phyloP scores from a whole-genome alignment of 2,113 vertebrate species.

The Amphiprion ocellaris region DNA sequence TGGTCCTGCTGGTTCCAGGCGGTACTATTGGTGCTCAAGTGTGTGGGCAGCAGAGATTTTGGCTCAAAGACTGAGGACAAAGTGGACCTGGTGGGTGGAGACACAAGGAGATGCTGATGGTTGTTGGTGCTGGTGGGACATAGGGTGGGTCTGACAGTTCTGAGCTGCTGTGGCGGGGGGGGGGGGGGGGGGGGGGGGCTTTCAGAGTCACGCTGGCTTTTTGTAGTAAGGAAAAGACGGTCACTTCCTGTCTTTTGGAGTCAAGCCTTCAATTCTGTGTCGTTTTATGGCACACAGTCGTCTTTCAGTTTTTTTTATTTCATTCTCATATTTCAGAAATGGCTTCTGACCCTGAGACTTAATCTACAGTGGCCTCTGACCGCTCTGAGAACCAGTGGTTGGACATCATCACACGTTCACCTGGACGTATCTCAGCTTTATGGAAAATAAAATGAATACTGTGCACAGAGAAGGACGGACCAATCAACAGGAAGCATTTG shows the following conservation, averaged over 20 bases:
- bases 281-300: background rate
- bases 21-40: background rate
- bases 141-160: background rate
- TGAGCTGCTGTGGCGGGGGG: background rate
- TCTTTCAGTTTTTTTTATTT: background rate
- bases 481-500: conserved; percentile 51
- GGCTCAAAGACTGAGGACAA: conserved; percentile 9
- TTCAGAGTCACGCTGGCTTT: background rate
- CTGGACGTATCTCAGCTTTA: conserved; percentile 32
- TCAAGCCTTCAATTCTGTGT: background rate
- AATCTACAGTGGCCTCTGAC: conserved; percentile 35
- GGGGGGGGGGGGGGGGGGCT: too few species aligned
- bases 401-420: conserved; percentile 11
- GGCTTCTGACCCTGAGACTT: conserved; percentile 9
- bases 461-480: conserved; percentile 53
- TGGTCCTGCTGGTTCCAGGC: background rate
- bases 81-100: conserved; percentile 25
- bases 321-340: background rate
- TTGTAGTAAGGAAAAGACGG: background rate
- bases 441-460: conserved; percentile 30
- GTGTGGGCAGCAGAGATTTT: background rate
- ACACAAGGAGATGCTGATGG: background rate
- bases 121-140: background rate
- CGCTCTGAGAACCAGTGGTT: background rate
- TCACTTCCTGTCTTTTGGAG: conserved; percentile 8